phyloP scores from a whole-genome alignment of 1,140 invertebrate genomes.

The Zaprionus taronus region DNA sequence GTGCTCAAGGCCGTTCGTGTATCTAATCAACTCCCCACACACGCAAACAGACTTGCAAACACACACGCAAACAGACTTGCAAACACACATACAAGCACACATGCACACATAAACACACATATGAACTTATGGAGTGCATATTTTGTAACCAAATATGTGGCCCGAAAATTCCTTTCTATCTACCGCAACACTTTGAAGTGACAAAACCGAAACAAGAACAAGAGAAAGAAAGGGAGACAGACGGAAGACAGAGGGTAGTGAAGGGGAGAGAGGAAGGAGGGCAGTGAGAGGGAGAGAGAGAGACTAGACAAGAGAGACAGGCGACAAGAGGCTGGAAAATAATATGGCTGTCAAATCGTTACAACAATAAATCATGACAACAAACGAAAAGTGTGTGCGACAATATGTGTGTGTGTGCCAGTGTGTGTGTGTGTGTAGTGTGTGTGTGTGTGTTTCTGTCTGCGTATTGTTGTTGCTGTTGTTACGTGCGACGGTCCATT shows the following conservation, averaged over 20 bases:
- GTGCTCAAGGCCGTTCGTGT: slow-evolving; percentile 22
- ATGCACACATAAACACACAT: slow-evolving; percentile 11
- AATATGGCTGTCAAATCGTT: slow-evolving; percentile 67
- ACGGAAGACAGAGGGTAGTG: not conserved
- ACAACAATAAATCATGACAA: slow-evolving; percentile 69
- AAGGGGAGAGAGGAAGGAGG: not conserved
- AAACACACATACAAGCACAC: slow-evolving; percentile 11
- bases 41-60: slow-evolving; percentile 16
- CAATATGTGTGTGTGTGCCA: slow-evolving; percentile 17
- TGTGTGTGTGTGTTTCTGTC: slow-evolving; percentile 22
- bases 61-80: slow-evolving; percentile 2
- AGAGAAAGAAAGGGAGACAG: slow-evolving; percentile 8
- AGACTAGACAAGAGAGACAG: slow-evolving; percentile 21
- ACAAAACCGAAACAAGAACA: slow-evolving; percentile 51
- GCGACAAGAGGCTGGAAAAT: slow-evolving; percentile 52
- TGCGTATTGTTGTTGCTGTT: slow-evolving; percentile 22
- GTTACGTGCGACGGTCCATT: slow-evolving; percentile 38
- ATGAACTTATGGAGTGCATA: not conserved
- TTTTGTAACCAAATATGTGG: slow-evolving; percentile 53
- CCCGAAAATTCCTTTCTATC: slow-evolving; percentile 49
- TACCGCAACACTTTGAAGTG: slow-evolving; percentile 65
- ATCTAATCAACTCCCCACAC: slow-evolving; percentile 37
- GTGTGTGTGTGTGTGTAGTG: slow-evolving; percentile 34
- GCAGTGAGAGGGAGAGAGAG: not conserved
- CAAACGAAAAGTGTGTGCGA: slow-evolving; percentile 50